Percentiles rank a stretch among this genome's conserved stretches.
Evolutionary conservation across 2,797 vertebrate genomes (phyloP).

Genomic region (Melanotaenia boesemani): DNA sequence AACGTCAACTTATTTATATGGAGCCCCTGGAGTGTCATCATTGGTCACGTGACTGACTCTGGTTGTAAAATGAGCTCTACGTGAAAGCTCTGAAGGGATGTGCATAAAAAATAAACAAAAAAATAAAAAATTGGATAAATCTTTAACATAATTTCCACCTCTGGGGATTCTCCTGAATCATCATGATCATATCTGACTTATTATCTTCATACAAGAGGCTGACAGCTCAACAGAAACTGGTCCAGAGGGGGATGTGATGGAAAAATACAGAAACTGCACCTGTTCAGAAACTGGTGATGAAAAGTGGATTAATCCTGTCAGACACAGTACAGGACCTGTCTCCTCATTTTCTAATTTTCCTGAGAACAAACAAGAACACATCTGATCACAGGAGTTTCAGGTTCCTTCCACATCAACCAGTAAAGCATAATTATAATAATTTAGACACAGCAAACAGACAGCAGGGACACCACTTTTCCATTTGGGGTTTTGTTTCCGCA

Average conservation of each 20-base stretch:
- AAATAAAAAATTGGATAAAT: not conserved
- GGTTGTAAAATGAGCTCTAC: constrained; percentile 36
- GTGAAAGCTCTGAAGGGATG: constrained; percentile 25
- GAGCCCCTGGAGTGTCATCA: constrained; percentile 40
- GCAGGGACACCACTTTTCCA: not conserved
- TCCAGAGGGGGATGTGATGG: constrained; percentile 28
- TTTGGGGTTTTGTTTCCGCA: not conserved
- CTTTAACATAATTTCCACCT: constrained; percentile 4
- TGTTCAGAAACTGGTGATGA: constrained; percentile 15
- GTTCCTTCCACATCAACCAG: not conserved
- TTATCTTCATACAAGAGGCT: not conserved
- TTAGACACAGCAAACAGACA: not conserved
- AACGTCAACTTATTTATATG: constrained; percentile 69
- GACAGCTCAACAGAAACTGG: constrained; percentile 3
- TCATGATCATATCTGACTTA: not conserved
- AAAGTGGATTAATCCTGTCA: not conserved
- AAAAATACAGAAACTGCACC: constrained; percentile 23
- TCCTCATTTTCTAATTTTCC: not conserved
- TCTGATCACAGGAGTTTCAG: constrained; percentile 1
- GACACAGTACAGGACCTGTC: no score
- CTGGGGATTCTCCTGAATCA: constrained; percentile 14
- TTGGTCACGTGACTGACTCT: constrained; percentile 63
- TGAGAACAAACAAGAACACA: not conserved
- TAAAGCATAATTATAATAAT: no score
- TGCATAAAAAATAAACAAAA: not conserved